Percentiles rank a stretch among this genome's conserved stretches.
phyloP scores from a whole-genome alignment of 2,888 invertebrate species.

The Drosophila emarginata region DNA sequence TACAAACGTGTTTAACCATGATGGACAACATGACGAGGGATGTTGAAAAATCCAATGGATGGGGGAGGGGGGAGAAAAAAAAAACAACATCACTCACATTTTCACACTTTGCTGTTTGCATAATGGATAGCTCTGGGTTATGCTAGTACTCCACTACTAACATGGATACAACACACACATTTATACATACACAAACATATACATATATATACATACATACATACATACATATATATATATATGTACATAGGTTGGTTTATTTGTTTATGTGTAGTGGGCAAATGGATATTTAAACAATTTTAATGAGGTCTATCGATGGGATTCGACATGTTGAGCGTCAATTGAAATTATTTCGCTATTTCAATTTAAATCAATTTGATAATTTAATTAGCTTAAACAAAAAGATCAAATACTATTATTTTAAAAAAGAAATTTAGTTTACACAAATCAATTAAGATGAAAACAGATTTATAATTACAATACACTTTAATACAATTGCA shows the following conservation, averaged over 20 bases:
- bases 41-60: conserved; percentile 41
- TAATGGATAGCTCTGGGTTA: conserved; percentile 57
- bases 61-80: not conserved
- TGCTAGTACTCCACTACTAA: conserved; percentile 28
- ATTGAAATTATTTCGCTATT: not conserved
- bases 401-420: not conserved
- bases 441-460: not conserved
- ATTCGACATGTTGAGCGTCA: not conserved
- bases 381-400: conserved; percentile 1
- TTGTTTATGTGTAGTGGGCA: not conserved
- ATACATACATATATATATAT: not conserved
- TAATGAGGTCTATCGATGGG: not conserved
- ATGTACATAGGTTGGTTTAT: not conserved
- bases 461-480: too few relatives aligned
- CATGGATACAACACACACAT: too few relatives aligned
- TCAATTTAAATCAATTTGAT: not conserved
- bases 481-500: too few relatives aligned
- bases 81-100: conserved; percentile 31
- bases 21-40: conserved; percentile 51
- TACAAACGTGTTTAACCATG: conserved; percentile 61
- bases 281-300: not conserved
- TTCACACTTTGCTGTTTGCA: conserved; percentile 73
- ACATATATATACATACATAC: not conserved
- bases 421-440: not conserved
- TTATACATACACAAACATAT: not conserved